Evolutionary conservation across 2,797 vertebrate genomes (phyloP), one percentile per base, ranked within the genome.

Genomic region (Amblyraja radiata): DNA sequence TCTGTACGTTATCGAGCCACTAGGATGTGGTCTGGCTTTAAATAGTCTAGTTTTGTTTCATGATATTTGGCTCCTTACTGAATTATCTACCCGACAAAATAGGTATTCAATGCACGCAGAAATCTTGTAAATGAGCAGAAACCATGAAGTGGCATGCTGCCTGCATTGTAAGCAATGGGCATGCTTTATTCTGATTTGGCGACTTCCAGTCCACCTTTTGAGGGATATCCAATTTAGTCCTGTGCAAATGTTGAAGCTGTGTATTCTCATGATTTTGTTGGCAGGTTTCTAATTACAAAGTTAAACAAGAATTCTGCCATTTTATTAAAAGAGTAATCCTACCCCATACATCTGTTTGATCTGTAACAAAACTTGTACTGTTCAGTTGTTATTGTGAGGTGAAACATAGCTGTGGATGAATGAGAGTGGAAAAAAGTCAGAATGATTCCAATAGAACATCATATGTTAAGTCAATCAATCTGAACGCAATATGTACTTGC

Each of bases 391-490:
- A 36, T 88, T 68, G 63, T 6, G n/a, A 88, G 6, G 28, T 88
- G n/a, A 63, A 88, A 65, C n/a, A 88, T 68, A 88, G n/a, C 32
- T 68, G 61, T 63, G 65, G 21, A 88, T 65, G n/a, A 88, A 65
- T 65, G 14, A 88, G 63, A 36, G 6, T 65, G 61, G 81, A 65
- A 88, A 65, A 63, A 36, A 36, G 32, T 32, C 61, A 88, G 61
- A 88, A 68, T 32, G 7, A 23, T 88, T 68, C n/a, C 21, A 68
- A 68, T 65, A 36, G 14, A 2, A 36, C 84, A 88, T 68, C 61
- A 36, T 63, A 88, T 21, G n/a, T 88, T 65, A 63, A 88, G 14
- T 88, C 84, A 88, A 68, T 88, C n/a, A 65, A 88, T 61, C n/a
- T 88, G 63, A 88, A 88, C 1, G 84, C 32, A 32, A 65, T 65